These are phyloP conservation scores for Scytalopus superciliaris DNA, from an alignment of 2,113 vertebrate genomes.

Conservation along the genomic window DNA sequence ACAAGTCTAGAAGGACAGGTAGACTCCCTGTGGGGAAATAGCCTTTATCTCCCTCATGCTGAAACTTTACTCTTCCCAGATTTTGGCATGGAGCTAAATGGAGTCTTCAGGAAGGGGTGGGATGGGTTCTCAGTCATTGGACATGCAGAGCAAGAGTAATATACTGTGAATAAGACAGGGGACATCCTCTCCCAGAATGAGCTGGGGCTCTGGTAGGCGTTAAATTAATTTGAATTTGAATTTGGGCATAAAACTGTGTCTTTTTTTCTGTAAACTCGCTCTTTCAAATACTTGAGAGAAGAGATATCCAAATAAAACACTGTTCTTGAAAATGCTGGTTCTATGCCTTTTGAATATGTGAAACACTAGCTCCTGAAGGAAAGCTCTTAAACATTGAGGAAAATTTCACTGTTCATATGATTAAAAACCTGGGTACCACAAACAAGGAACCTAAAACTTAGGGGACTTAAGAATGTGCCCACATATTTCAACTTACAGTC, in stretches of 20 bases:
- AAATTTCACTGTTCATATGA: background rate
- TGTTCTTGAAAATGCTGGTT: background rate
- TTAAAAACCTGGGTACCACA: background rate
- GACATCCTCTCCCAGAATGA: background rate
- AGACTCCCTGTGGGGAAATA: background rate
- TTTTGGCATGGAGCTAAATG: background rate
- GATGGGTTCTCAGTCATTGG: background rate
- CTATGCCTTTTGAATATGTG: background rate
- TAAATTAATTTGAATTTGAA: background rate
- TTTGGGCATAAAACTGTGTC: background rate
- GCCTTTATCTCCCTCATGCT: background rate
- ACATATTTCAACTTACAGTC: background rate
- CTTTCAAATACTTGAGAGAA: background rate
- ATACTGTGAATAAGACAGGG: background rate
- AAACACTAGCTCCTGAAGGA: background rate
- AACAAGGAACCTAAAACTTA: background rate
- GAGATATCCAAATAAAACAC: background rate
- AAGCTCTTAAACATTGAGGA: background rate
- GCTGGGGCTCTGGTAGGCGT: background rate
- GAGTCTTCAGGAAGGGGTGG: background rate
- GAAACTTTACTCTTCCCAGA: background rate
- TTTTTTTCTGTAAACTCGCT: background rate
- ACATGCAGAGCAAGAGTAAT: background rate
- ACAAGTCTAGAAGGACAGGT: background rate
- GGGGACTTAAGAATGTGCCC: background rate